Conservation (phyloP, 2,888 invertebrate genomes). For the Conomelus anceps region DNA sequence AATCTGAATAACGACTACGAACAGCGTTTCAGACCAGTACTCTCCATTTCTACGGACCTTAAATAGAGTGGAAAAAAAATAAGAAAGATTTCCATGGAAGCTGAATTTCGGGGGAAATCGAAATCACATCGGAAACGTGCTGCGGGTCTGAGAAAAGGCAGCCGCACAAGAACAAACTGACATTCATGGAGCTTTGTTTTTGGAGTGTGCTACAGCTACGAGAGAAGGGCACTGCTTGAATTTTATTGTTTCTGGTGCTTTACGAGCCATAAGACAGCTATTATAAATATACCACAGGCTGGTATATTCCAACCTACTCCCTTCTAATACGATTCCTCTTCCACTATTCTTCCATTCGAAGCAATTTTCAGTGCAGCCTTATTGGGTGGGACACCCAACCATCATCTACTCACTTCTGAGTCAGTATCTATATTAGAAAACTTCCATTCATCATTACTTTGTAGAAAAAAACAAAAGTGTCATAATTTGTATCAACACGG, state of each 20-base stretch:
- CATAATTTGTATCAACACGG: too few species aligned
- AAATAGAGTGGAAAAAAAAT: not conserved
- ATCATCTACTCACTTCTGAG: not conserved
- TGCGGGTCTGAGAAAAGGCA: not conserved
- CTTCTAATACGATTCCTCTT: not conserved
- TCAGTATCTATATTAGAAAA: not conserved
- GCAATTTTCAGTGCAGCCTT: not conserved
- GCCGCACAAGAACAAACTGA: not conserved
- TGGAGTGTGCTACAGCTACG: not conserved
- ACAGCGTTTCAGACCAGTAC: not conserved
- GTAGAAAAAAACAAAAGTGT: too few species aligned
- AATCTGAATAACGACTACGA: not conserved
- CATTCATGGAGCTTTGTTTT: not conserved
- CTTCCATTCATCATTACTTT: not conserved
- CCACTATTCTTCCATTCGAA: not conserved
- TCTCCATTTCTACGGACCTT: not conserved
- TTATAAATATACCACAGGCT: not conserved
- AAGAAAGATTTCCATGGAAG: not conserved
- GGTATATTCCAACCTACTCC: not conserved
- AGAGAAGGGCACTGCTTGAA: not conserved
- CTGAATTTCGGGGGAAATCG: not conserved
- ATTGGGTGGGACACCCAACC: not conserved
- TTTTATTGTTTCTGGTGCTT: not conserved
- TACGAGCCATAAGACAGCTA: not conserved
- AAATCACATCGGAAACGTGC: not conserved